Percentiles rank a stretch among this genome's conserved stretches.
These are phyloP conservation scores for Oeneis ivallda DNA, from an alignment of 2,888 invertebrate species.

Conservation along the genomic window DNA sequence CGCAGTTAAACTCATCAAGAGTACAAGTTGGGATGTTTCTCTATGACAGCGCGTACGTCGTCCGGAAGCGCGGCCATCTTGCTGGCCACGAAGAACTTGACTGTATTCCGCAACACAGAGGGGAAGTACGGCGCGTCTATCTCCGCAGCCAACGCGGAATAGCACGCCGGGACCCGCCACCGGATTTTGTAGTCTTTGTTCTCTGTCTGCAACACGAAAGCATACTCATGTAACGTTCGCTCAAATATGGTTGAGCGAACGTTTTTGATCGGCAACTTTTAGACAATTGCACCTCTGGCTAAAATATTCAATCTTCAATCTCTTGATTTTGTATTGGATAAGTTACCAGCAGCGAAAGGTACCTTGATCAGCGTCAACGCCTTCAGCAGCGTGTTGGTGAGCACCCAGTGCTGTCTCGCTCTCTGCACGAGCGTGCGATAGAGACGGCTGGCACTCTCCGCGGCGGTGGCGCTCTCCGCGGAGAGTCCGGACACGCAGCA, in stretches of 20 bases:
- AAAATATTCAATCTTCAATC: too few relatives aligned
- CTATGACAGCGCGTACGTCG: constrained; percentile 42
- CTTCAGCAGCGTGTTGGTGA: constrained; percentile 85
- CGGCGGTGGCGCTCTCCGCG: constrained; percentile 36
- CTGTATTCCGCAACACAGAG: constrained; percentile 56
- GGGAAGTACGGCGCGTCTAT: constrained; percentile 58
- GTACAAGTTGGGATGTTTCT: constrained; percentile 44
- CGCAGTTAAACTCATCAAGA: constrained; percentile 21
- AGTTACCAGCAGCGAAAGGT: too few relatives aligned
- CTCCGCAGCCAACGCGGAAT: constrained; percentile 69
- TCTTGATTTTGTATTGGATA: too few relatives aligned
- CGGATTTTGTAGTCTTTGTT: constrained; percentile 83
- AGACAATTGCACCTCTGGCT: too few relatives aligned
- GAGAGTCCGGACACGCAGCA: constrained; percentile 75
- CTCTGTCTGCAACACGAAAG: constrained; percentile 81
- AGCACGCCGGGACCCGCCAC: constrained; percentile 84
- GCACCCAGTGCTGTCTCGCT: constrained; percentile 70
- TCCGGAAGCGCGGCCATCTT: constrained; percentile 47
- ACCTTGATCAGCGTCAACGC: constrained; percentile 88
- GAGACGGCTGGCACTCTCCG: constrained; percentile 59
- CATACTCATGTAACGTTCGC: too few relatives aligned
- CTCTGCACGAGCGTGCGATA: constrained; percentile 74
- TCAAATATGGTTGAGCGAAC: too few relatives aligned
- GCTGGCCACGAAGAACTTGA: constrained; percentile 60
- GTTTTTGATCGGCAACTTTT: too few relatives aligned